Evolutionary conservation across 2,113 vertebrate genomes (phyloP), one percentile per base, ranked within the genome.

Genomic region (Numenius arquata): DNA sequence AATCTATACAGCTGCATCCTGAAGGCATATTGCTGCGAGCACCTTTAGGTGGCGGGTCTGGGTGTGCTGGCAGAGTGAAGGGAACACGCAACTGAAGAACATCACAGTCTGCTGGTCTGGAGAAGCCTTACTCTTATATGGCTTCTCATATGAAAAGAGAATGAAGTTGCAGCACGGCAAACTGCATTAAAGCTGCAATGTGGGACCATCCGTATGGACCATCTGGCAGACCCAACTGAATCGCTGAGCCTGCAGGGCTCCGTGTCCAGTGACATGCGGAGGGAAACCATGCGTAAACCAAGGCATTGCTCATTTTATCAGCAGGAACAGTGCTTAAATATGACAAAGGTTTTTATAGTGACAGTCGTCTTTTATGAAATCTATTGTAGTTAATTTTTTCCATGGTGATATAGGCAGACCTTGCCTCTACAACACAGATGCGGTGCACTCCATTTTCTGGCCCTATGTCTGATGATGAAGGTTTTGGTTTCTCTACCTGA

Each of bases 211-310:
- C 14, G 0, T 50, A 10, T 15, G 13, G 53, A 36, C 87, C 93
- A 95, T 95, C 95, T 96, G 94, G 90, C 76, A 67, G 59, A 66
- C 26, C 50, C 77, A 15, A 2, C 7, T 0, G 53, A 50, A 5
- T 8, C 1, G 21, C 74, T 40, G 81, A 91, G 92, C 95, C 91
- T 77, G 67, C 90, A 41, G 93, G 68, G 91, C 93, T 75, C 65
- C 0, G 27, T 55, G 62, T 29, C 43, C 88, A 96, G 87, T 30
- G 90, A 90, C 92, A 88, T 18, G 7, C 2, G 0, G 58, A 13
- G 63, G 41, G 88, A 83, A 92, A 20, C 67, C 92, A 26, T 8
- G 92, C 65, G 14, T 52, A 70, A 93, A 36, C 72, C 52, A 40
- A 48, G 65, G 50, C 75, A 2, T 34, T 79, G 85, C 84, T 94